phyloP scores from a whole-genome alignment of 2,888 invertebrate species.

The Dromius quadrimaculatus region DNA sequence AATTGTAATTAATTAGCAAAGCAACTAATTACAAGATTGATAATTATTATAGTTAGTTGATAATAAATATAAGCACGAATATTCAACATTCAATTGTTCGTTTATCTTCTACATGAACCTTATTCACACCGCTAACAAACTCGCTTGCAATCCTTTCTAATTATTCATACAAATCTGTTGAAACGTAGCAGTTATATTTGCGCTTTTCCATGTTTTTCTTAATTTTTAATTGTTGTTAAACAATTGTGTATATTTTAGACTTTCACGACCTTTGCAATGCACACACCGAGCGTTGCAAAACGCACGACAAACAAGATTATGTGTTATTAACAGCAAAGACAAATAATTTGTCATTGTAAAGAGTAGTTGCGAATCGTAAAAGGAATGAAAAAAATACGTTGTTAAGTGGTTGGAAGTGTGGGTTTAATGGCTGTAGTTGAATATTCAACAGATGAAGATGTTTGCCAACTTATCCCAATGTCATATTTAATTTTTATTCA shows the following conservation, averaged over 20 bases:
- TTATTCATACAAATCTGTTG: constrained; percentile 36
- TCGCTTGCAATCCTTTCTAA: constrained; percentile 33
- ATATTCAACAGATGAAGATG: neutral
- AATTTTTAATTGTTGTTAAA: constrained; percentile 39
- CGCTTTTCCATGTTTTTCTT: constrained; percentile 39
- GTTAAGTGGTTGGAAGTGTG: neutral
- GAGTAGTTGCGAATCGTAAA: neutral
- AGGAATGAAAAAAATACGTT: neutral
- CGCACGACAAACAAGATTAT: constrained; percentile 7
- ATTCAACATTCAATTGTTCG: constrained; percentile 21
- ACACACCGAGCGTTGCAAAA: constrained; percentile 6
- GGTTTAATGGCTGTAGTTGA: constrained; percentile 1
- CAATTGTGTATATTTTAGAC: constrained; percentile 36
- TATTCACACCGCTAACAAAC: constrained; percentile 14
- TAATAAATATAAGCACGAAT: constrained; percentile 5
- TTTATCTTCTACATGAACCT: constrained; percentile 1
- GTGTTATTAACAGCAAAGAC: constrained; percentile 13
- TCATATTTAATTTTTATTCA: no score
- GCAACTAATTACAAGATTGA: no score
- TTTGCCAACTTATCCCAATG: constrained; percentile 9
- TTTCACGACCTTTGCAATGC: constrained; percentile 37
- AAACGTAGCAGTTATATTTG: constrained; percentile 32
- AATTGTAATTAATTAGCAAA: no score
- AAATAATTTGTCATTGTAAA: constrained; percentile 12
- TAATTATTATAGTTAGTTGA: constrained; percentile 3